These are phyloP conservation scores for Eonycteris spelaea DNA, from an alignment of 2,113 vertebrate genomes.

Conservation along the genomic window DNA sequence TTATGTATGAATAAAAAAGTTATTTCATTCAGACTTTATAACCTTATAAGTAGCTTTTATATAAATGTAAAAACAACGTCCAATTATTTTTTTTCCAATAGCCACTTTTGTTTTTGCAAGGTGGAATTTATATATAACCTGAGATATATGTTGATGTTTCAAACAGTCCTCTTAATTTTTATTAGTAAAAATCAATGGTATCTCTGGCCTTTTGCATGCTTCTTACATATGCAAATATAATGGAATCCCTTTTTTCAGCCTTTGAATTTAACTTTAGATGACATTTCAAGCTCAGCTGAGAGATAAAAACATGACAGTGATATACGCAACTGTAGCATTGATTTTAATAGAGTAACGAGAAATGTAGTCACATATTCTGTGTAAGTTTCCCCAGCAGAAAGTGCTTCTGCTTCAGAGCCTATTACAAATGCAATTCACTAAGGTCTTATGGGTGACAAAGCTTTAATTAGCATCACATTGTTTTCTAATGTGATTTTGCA, in stretches of 20 bases:
- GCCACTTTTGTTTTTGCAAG: slow-evolving; percentile 59
- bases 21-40: background rate
- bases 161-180: slow-evolving; percentile 62
- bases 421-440: slow-evolving; percentile 65
- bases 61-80: background rate
- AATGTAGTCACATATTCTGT: slow-evolving; percentile 11
- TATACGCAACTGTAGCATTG: slow-evolving; percentile 40
- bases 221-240: slow-evolving; percentile 77
- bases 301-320: slow-evolving; percentile 59
- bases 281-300: slow-evolving; percentile 72
- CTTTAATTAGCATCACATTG: slow-evolving; percentile 72
- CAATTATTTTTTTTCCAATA: background rate
- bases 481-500: slow-evolving; percentile 69
- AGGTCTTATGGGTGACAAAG: slow-evolving; percentile 57
- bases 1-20: background rate
- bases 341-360: slow-evolving; percentile 70
- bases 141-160: slow-evolving; percentile 51
- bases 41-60: background rate
- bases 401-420: slow-evolving; percentile 61
- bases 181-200: slow-evolving; percentile 68
- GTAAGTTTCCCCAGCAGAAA: slow-evolving; percentile 52
- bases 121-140: slow-evolving; percentile 47
- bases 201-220: slow-evolving; percentile 62
- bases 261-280: slow-evolving; percentile 70
- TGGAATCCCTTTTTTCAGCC: slow-evolving; percentile 24